phyloP scores from a whole-genome alignment of 2,888 invertebrate genomes.

The Cerceris rybyensis region DNA sequence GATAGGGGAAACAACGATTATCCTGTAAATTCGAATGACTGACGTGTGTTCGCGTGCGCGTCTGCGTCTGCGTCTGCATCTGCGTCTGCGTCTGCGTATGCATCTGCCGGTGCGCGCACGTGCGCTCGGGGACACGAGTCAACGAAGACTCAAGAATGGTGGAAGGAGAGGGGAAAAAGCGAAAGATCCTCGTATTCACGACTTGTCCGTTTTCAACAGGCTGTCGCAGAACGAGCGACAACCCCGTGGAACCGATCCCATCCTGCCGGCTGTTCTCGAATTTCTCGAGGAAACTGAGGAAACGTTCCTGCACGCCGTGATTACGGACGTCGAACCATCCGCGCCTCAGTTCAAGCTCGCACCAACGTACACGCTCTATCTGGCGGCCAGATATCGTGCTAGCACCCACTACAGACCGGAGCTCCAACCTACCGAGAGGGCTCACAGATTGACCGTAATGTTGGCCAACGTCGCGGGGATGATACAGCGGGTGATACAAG shows the following conservation, averaged over 20 bases:
- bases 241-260: constrained; percentile 91
- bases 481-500: constrained; percentile 92
- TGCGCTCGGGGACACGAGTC: not conserved
- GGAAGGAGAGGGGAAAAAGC: not conserved
- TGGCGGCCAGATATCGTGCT: constrained; percentile 96
- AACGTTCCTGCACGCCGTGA: constrained; percentile 93
- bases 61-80: no score
- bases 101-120: no score
- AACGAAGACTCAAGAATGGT: not conserved
- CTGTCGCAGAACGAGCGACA: constrained; percentile 83
- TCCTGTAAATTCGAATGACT: not conserved
- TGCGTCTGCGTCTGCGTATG: no score
- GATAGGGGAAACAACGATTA: not conserved
- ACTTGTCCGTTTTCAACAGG: constrained; percentile 57
- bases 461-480: constrained; percentile 95
- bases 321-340: constrained; percentile 94
- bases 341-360: constrained; percentile 96
- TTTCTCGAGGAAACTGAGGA: constrained; percentile 98
- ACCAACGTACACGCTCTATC: constrained; percentile 97
- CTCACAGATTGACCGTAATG: constrained; percentile 94
- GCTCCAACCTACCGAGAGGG: constrained; percentile 94
- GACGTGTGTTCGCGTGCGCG: no score
- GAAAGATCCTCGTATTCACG: not conserved
- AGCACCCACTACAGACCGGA: constrained; percentile 97
- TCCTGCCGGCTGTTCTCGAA: constrained; percentile 96